A percentile compares a stretch with the other conserved stretches of the same genome.
Conservation (phyloP, 2,797 vertebrate species). For the Adrianichthys oophorus region DNA sequence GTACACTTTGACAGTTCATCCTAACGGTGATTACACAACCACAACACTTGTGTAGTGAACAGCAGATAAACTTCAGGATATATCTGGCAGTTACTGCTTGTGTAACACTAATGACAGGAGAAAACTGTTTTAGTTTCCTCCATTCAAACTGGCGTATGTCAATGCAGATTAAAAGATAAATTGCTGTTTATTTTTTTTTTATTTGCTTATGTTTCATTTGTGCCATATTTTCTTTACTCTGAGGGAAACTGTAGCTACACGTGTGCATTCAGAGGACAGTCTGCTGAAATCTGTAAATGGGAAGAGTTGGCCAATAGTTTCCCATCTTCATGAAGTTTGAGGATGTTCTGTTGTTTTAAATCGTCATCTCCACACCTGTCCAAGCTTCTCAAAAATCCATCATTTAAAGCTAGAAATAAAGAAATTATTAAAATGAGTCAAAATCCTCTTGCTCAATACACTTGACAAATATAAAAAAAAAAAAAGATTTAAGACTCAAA, state of each 20-base stretch:
- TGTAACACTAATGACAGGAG: constrained; percentile 35
- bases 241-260: neutral
- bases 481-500: too few species aligned
- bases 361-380: too few species aligned
- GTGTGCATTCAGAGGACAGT: too few species aligned
- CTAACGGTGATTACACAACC: constrained; percentile 46
- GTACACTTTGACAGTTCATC: constrained; percentile 5
- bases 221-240: neutral
- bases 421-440: too few species aligned
- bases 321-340: too few species aligned
- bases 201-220: neutral
- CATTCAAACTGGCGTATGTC: constrained; percentile 5
- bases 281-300: too few species aligned
- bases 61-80: constrained; percentile 36
- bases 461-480: too few species aligned
- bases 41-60: constrained; percentile 31
- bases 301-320: too few species aligned
- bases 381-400: too few species aligned
- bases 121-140: constrained; percentile 22
- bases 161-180: neutral
- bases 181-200: neutral
- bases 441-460: too few species aligned
- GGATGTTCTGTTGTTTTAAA: too few species aligned
- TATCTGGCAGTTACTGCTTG: constrained; percentile 39
- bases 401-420: too few species aligned